Base-by-base conservation (phyloP, 2,113 vertebrate species). In the Tauraco erythrolophus region DNA sequence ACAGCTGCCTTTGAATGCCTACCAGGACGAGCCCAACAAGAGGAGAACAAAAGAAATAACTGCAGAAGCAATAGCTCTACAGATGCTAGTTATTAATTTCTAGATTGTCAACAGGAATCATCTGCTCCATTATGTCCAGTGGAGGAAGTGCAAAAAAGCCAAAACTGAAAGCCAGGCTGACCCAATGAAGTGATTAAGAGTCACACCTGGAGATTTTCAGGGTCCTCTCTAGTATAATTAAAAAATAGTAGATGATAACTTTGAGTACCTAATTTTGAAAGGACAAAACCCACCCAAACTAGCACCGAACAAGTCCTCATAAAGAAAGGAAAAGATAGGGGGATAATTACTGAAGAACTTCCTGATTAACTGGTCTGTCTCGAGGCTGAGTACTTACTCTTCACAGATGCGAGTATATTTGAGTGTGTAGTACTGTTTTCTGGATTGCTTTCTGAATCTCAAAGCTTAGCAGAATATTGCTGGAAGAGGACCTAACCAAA, bases 131-230 rank as follows among this genome's bases (percentile, higher is more conserved):
- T 51, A 16, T 4, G 10, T 10, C 14, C 37, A 82, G 37, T 7
- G 10, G 76, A 61, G 28, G 54, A 89, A 74, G 46, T 11, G 65
- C 7, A 15, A 37, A 54, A 43, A 74, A 70, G 10, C 6, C 39
- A 58, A 69, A 88, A 23, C 13, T 0, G 0, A 94, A 77, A 81
- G 37, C 22, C 19, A 71, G 53, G 57, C 25, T 93, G 84, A 84
- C 33, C 21, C 21, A 83, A 27, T 0, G 0, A 79, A 83, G 53
- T 0, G 0, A 68, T 0, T 62, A 64, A 58, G 25, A 64, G 25
- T 39, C 80, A 25, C 4, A 64, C 19, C 57, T 37, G 22, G 31
- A 72, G 28, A 68, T 28, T 86, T 76, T 39, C 19, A 45, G 14
- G 11, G 8, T 79, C 16, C 6, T 68, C 14, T 50, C 25, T 27